Evolutionary conservation across 2,113 vertebrate genomes (phyloP), one percentile per base, ranked within the genome.

Genomic region (Neopipo cinnamomea): DNA sequence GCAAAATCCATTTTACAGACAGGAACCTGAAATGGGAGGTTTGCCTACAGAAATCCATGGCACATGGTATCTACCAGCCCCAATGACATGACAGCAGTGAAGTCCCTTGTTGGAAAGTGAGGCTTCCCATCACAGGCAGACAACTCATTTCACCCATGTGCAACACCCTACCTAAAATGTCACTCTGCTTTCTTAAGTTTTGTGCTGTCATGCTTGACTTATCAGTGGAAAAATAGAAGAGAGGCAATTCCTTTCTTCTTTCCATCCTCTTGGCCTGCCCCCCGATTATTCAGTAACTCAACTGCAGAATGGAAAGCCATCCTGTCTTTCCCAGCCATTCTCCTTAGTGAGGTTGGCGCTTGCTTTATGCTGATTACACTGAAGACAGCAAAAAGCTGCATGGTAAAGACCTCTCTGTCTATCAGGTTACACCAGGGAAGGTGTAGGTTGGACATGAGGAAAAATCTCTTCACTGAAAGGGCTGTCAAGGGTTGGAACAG

Each of bases 21-120:
- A 53, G 71, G 31, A 83, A 14, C 20, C 6, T 25, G 21, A 62
- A 81, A 33, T 31, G 14, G 33, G 28, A 33, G 0, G 1, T n/a
- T 47, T 91, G 59, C 46, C 46, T n/a, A 4, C 30, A 55, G 80
- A 80, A 72, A 70, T 14, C 59, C 71, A 3, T 0, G 3, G 59
- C 55, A 74, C 14, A 5, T 3, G 25, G 13, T 27, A 25, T 4
- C 35, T 5, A 21, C 21, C 55, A 92, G 35, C 24, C 47, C 41
- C 44, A 5, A 0, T 4, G 19, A 12, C 1, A 1, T 33, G 72
- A 74, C 50, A 73, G 12, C 37, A 72, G 2, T 8, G n/a, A 13
- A 70, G 41, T 5, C 41, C 24, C 16, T 4, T 7, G 23, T 1
- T 31, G 67, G 17, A 39, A 72, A 61, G 25, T 11, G 37, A 85